phyloP scores from a whole-genome alignment of 2,113 vertebrate genomes.

The Vireo altiloquus region DNA sequence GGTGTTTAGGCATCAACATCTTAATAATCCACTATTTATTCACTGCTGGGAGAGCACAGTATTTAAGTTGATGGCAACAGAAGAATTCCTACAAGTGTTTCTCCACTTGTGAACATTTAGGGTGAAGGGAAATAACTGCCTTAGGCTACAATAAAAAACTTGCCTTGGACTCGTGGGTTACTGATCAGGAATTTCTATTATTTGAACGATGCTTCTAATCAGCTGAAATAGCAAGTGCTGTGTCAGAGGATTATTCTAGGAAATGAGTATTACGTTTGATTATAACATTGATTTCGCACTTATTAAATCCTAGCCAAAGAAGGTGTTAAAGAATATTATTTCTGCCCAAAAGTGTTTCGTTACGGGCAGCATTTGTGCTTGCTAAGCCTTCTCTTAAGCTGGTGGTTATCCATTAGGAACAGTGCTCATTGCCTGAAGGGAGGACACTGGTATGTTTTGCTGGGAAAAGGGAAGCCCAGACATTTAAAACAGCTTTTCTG shows the following conservation, averaged over 20 bases:
- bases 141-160: not conserved
- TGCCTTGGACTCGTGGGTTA: not conserved
- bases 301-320: constrained; percentile 49
- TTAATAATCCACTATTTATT: constrained; percentile 8
- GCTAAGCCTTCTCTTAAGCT: constrained; percentile 37
- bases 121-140: not conserved
- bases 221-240: constrained; percentile 35
- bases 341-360: constrained; percentile 19
- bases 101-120: not conserved
- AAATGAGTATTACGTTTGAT: constrained; percentile 38
- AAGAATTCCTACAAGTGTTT: constrained; percentile 51
- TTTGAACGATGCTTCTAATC: constrained; percentile 34
- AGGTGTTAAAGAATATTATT: constrained; percentile 30
- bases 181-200: constrained; percentile 17
- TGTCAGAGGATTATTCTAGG: constrained; percentile 54
- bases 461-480: not conserved
- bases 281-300: constrained; percentile 56
- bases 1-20: constrained; percentile 25
- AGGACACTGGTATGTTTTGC: not conserved
- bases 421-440: not conserved
- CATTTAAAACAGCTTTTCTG: not conserved
- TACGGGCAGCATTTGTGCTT: constrained; percentile 1
- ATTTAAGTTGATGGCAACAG: not conserved
- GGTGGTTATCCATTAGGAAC: constrained; percentile 17
- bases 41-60: not conserved